These are phyloP conservation scores for Zosterops pallidus DNA, from an alignment of 2,113 vertebrate species.

Conservation along the genomic window DNA sequence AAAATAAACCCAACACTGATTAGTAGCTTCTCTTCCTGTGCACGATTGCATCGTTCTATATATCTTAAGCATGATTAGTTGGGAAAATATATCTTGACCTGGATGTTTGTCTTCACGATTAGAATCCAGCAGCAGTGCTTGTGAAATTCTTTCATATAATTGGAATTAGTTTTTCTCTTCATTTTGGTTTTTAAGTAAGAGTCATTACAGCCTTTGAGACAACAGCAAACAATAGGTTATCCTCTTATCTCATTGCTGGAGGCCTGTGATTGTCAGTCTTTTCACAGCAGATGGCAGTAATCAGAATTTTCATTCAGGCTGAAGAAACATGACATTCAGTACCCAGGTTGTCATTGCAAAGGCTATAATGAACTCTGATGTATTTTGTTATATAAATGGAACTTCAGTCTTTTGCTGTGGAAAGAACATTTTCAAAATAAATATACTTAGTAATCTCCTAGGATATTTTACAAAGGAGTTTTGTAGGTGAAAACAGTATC, in stretches of 20 bases:
- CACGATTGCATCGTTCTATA: neutral
- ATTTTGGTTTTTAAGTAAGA: constrained; percentile 56
- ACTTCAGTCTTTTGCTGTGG: neutral
- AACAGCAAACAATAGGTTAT: constrained; percentile 56
- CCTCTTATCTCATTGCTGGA: constrained; percentile 66
- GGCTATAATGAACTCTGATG: constrained; percentile 25
- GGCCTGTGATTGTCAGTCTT: constrained; percentile 46
- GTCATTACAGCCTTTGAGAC: constrained; percentile 53
- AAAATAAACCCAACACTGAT: constrained; percentile 40
- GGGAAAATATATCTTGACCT: constrained; percentile 42
- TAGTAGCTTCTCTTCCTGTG: constrained; percentile 33
- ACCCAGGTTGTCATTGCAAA: constrained; percentile 2
- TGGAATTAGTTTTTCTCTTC: constrained; percentile 51
- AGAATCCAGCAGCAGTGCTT: constrained; percentile 42
- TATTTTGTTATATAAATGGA: constrained; percentile 20
- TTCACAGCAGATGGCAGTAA: constrained; percentile 56
- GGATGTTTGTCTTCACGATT: constrained; percentile 54
- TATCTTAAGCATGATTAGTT: constrained; percentile 59
- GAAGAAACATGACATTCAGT: neutral
- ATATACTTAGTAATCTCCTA: neutral
- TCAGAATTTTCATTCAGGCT: constrained; percentile 71
- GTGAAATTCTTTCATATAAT: constrained; percentile 46
- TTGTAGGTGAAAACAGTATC: neutral
- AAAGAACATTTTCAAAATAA: neutral
- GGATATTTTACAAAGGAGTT: neutral